Percentiles rank a stretch among this genome's conserved stretches.
These are phyloP conservation scores for Rotaria socialis DNA, from an alignment of 2,888 invertebrate genomes.

Conservation along the genomic window DNA sequence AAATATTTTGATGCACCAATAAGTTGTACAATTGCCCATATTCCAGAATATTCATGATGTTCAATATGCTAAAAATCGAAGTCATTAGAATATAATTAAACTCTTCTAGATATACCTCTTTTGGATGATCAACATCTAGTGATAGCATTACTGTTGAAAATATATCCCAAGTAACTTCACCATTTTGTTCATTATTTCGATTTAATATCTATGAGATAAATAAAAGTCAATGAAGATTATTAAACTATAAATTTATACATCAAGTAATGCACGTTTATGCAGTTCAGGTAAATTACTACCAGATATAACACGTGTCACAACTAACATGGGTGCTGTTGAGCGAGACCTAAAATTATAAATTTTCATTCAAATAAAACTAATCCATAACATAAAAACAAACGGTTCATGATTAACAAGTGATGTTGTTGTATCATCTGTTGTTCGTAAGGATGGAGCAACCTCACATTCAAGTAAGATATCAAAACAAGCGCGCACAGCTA, in stretches of 20 bases:
- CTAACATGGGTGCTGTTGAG: neutral
- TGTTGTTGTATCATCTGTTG: neutral
- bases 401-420: neutral
- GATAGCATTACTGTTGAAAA: conserved; percentile 5
- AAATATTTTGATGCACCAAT: conserved; percentile 34
- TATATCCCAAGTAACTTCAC: neutral
- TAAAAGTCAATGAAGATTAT: too few relatives aligned
- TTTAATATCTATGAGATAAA: neutral
- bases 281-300: neutral
- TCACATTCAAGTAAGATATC: conserved; percentile 51
- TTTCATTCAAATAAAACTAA: neutral
- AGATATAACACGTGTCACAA: neutral
- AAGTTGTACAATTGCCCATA: conserved; percentile 2
- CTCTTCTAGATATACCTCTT: neutral
- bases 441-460: neutral
- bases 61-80: neutral
- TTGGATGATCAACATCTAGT: conserved; percentile 18
- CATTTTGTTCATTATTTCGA: neutral
- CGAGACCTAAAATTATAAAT: neutral
- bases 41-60: neutral
- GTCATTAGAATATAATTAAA: too few relatives aligned
- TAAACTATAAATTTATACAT: neutral
- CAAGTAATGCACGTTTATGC: neutral
- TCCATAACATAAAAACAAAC: neutral
- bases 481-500: conserved; percentile 55